These are phyloP conservation scores for Tryphoninae sp. DNA, from an alignment of 2,888 invertebrate species.

Conservation along the genomic window DNA sequence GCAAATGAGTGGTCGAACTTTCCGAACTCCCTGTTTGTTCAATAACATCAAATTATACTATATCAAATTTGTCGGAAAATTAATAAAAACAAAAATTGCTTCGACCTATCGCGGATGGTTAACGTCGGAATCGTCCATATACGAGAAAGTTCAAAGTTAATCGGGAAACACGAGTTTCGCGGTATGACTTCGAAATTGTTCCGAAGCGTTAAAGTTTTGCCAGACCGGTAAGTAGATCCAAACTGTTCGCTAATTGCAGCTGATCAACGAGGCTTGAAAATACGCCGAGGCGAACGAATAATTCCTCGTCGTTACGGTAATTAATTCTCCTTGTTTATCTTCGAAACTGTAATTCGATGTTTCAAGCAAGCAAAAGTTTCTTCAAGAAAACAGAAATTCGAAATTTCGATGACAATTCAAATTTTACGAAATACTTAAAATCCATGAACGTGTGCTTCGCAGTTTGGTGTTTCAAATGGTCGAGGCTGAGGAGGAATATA, in stretches of 20 bases:
- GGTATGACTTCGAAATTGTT: conserved; percentile 4
- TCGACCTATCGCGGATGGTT: too few relatives aligned
- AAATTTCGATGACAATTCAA: too few relatives aligned
- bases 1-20: too few relatives aligned
- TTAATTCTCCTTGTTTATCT: not conserved
- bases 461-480: conserved; percentile 95
- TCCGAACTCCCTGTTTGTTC: too few relatives aligned
- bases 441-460: conserved; percentile 58
- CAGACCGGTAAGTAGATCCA: not conserved
- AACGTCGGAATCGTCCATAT: not conserved
- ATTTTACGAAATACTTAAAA: not conserved
- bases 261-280: not conserved
- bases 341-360: not conserved
- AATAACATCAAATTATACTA: too few relatives aligned
- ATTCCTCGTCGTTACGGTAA: not conserved
- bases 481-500: conserved; percentile 95
- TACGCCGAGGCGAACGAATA: not conserved
- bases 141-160: conserved; percentile 2
- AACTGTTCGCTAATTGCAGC: not conserved
- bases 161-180: conserved; percentile 33
- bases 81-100: too few relatives aligned
- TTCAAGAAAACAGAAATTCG: not conserved
- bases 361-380: not conserved
- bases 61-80: too few relatives aligned
- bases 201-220: conserved; percentile 20